A percentile compares a stretch with the other conserved stretches of the same genome.
Conservation (phyloP, 1,140 invertebrate genomes). For the Pteromalus puparum region DNA sequence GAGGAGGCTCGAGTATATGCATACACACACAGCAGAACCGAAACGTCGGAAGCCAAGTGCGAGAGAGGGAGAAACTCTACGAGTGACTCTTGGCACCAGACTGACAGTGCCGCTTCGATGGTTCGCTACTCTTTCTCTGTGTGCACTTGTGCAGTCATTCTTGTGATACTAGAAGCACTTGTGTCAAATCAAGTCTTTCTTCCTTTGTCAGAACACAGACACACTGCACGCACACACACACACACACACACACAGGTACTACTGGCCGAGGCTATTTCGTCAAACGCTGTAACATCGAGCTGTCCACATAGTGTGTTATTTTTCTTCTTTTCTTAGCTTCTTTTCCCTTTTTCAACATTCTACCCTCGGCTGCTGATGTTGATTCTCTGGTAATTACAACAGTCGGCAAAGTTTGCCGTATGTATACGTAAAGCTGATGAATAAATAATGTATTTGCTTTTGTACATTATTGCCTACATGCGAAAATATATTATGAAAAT, state of each 20-base stretch:
- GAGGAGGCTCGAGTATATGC: neutral
- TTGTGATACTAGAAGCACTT: conserved; percentile 8
- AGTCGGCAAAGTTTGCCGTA: neutral
- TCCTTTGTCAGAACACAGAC: neutral
- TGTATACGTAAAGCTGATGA: neutral
- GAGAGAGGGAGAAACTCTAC: conserved; percentile 1
- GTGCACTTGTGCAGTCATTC: neutral
- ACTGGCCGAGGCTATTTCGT: neutral
- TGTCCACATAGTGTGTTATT: neutral
- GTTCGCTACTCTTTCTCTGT: neutral
- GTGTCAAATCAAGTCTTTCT: conserved; percentile 21
- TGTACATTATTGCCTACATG: neutral
- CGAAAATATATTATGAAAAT: neutral
- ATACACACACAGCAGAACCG: neutral
- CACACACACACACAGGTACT: neutral
- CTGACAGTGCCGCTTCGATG: conserved; percentile 12
- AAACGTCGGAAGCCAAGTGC: conserved; percentile 9
- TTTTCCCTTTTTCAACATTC: neutral
- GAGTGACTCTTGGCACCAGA: conserved; percentile 42
- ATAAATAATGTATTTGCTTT: neutral
- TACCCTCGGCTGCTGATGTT: neutral
- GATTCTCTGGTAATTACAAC: neutral
- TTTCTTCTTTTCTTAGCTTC: conserved; percentile 6
- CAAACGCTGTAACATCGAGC: conserved; percentile 19
- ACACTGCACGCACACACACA: neutral